Base-by-base conservation (phyloP, 2,888 invertebrate species). In the Agriotes lineatus region DNA sequence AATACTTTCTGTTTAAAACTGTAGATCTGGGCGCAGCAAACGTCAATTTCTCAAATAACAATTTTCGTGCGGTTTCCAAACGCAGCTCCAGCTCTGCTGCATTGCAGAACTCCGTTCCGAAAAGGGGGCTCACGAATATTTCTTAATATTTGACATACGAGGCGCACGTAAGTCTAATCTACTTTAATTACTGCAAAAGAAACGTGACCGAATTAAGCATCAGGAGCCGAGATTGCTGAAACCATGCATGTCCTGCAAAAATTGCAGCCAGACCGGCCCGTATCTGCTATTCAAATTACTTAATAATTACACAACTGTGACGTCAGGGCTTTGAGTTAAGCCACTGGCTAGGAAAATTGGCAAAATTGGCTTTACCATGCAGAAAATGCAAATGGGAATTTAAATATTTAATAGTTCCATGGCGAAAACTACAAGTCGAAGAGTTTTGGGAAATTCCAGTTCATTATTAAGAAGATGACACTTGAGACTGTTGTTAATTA, bases 311-410 rank as follows among this genome's bases (percentile, higher is more conserved):
- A 39, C 62, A 62, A 67, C 7, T 62, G 19, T 54, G 62, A 62
- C 62, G 62, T 67, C 48, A 54, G 6, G 35, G 37, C 54, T 56
- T 44, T 67, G 62, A 62, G 62, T 67, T 67, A 62, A 57, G 48
- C 56, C 67, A 67, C 37, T 67, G 67, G 57, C 42, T 67, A 67
- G 57, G 67, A 67, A 67, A 67, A 67, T 67, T 67, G 39, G 42
- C 67, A 37, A 61, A 67, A 67, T 67, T 61, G 56, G 45, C 37
- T 48, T 56, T 57, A 56, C 56, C 4, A 63, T 64, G 60, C 52
- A 66, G 25, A 52, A 57, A 59, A 61, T 30, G 12, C 22, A 60
- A 60, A 66, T 66, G 66, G 39, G 66, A 63, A 57, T 68, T 63
- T 68, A 68, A 67, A 63, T 68, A 61, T 61, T 30, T 37, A 61